Percentiles rank a stretch among this genome's conserved stretches.
Evolutionary conservation across 2,113 vertebrate species (phyloP).

Genomic region (Menura novaehollandiae): DNA sequence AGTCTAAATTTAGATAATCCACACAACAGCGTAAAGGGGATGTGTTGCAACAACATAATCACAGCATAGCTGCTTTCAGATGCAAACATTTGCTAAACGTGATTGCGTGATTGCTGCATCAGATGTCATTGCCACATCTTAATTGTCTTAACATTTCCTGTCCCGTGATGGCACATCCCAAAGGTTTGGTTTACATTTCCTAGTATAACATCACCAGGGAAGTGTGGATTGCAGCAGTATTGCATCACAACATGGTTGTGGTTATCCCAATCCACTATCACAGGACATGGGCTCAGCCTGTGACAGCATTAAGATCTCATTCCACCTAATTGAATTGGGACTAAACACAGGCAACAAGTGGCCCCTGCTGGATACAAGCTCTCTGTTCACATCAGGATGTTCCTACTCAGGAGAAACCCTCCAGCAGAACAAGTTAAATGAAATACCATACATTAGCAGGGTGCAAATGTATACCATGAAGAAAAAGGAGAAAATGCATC

Average conservation of each 20-base stretch:
- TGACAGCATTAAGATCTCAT: background rate
- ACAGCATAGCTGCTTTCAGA: background rate
- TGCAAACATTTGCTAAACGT: background rate
- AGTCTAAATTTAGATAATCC: background rate
- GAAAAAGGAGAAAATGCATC: background rate
- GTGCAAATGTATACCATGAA: background rate
- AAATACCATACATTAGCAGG: background rate
- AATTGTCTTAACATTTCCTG: constrained; percentile 25
- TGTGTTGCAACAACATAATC: constrained; percentile 8
- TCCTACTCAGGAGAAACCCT: background rate
- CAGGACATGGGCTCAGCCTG: background rate
- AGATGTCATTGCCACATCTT: background rate
- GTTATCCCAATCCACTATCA: background rate
- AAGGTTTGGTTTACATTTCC: background rate
- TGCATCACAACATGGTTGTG: background rate
- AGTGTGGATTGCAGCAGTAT: background rate
- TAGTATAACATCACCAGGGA: background rate
- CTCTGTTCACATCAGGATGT: background rate
- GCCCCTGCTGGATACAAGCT: constrained; percentile 21
- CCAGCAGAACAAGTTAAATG: background rate
- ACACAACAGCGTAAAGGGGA: background rate
- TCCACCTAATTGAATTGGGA: background rate
- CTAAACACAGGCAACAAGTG: background rate
- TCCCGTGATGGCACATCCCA: background rate
- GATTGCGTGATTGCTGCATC: background rate